A percentile compares a stretch with the other conserved stretches of the same genome.
Conservation (phyloP, 2,888 invertebrate species). For the Ophioninae sp. region DNA sequence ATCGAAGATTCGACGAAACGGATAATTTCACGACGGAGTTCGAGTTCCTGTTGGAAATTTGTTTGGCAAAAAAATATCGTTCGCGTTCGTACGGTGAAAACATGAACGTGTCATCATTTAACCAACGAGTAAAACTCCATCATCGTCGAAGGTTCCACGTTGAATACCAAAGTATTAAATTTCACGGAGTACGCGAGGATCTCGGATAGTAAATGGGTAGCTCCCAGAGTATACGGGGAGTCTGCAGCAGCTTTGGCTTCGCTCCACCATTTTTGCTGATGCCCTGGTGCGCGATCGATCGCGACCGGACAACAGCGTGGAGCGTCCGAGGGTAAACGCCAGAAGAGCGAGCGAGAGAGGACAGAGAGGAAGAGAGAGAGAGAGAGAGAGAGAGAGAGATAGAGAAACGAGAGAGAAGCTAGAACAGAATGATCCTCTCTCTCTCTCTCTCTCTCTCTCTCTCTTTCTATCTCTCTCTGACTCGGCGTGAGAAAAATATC, state of each 20-base stretch:
- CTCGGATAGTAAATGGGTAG: neutral
- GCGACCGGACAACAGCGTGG: constrained; percentile 40
- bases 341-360: neutral
- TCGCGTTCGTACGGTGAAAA: too few relatives aligned
- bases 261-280: constrained; percentile 38
- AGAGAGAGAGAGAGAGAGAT: constrained; percentile 2
- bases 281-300: constrained; percentile 52
- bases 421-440: neutral
- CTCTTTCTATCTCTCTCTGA: neutral
- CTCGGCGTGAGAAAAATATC: constrained; percentile 58
- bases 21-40: too few relatives aligned
- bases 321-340: constrained; percentile 34
- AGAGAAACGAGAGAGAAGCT: neutral
- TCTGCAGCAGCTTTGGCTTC: constrained; percentile 8
- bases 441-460: too few relatives aligned
- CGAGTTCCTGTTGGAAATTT: too few relatives aligned
- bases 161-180: too few relatives aligned
- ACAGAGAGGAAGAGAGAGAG: neutral
- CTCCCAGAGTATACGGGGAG: neutral
- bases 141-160: too few relatives aligned
- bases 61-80: too few relatives aligned
- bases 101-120: too few relatives aligned
- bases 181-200: neutral
- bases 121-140: too few relatives aligned
- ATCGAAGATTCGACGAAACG: too few relatives aligned